Evolutionary conservation across 2,888 invertebrate species (phyloP), one percentile per base, ranked within the genome.

Genomic region (Melanchra persicariae): DNA sequence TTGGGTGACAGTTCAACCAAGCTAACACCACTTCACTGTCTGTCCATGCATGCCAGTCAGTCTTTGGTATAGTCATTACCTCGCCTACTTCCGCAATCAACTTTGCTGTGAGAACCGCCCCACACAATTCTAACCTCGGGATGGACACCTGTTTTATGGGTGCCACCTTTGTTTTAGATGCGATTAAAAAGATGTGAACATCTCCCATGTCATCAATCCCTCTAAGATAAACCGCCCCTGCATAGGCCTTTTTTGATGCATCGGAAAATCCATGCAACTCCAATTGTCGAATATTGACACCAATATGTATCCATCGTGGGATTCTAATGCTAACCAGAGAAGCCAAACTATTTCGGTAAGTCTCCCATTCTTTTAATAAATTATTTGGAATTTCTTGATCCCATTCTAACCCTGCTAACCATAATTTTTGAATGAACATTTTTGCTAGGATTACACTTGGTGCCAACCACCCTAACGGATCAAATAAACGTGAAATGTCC

Each of bases 381-480:
- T 43, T 43, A 0, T 17, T 43, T 9, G 58, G 40, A 10, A 58
- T 37, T 24, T 58, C 58, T 58, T 58, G 17, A 43, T 58, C 58
- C 58, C 58, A 58, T 9, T 17, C 17, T 24, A 58, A 24, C 8
- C 40, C 58, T 8, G 40, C 24, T 58, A 58, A 9, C 58, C 58
- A 47, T 9, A 47, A 6, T 6, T 9, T 47, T n/a, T 47, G 47
- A 0, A 47, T 47, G 1, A 47, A n/a, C 17, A 55, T 34, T 34
- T 55, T 55, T 1, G 54, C 30, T 34, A n/a, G 0, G 6, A 55
- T 55, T 4, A 55, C n/a, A 6, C 34, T 55, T 0, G 54, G 68
- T 17, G 68, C 47, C n/a, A 68, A 19, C 67, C 67, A 67, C 2
- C 66, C 66, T 0, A 69, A 1, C 2, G 64, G 70, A 24, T 70